phyloP scores from a whole-genome alignment of 2,797 vertebrate genomes.

The Sebastes reedi region DNA sequence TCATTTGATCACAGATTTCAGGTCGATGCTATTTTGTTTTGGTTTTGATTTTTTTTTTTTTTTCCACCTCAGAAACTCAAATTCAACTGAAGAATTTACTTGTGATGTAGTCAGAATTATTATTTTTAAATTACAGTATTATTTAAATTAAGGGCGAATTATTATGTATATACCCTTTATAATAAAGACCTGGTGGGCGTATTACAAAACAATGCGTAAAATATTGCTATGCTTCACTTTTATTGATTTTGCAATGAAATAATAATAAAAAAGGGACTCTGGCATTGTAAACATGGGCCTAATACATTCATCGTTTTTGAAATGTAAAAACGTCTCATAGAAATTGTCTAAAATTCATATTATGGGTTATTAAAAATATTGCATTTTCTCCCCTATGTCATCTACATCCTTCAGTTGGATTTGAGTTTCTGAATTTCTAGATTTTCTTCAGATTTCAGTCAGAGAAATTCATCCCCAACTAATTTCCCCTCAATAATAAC shows the following conservation, averaged over 20 bases:
- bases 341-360: neutral
- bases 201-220: slow-evolving; percentile 26
- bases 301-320: slow-evolving; percentile 29
- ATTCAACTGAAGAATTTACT: slow-evolving; percentile 61
- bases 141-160: slow-evolving; percentile 8
- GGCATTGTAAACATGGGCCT: neutral
- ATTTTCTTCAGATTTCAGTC: slow-evolving; percentile 26
- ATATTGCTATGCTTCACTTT: slow-evolving; percentile 33
- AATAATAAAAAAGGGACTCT: neutral
- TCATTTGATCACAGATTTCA: slow-evolving; percentile 80
- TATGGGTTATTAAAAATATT: neutral
- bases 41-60: slow-evolving; percentile 54
- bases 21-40: slow-evolving; percentile 76
- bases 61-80: slow-evolving; percentile 55
- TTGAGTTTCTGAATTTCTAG: slow-evolving; percentile 55
- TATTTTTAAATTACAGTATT: neutral
- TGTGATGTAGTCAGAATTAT: slow-evolving; percentile 1
- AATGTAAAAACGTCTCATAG: slow-evolving; percentile 1
- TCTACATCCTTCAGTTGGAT: slow-evolving; percentile 51
- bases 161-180: slow-evolving; percentile 1
- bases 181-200: neutral
- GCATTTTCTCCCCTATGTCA: neutral
- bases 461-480: slow-evolving; percentile 43
- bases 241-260: neutral
- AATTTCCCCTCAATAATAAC: slow-evolving; percentile 5